Evolutionary conservation across 1,140 invertebrate genomes (phyloP), one percentile per base, ranked within the genome.

Genomic region (Drosophila persimilis): DNA sequence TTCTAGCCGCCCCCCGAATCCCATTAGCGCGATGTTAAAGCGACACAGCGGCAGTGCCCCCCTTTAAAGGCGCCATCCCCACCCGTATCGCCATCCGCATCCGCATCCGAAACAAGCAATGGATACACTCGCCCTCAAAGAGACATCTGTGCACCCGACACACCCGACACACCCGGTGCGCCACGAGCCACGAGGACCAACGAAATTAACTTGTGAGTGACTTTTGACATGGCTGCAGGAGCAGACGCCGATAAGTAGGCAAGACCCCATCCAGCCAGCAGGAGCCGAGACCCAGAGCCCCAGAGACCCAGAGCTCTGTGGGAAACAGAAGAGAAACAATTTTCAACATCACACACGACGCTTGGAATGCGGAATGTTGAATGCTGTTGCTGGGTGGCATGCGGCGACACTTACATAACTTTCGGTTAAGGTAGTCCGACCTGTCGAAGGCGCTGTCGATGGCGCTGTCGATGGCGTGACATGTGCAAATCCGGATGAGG

Each of bases 151-250:
- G 47, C 47, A 46, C 48, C 1, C 24, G 24, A 26, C 17, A 57
- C 15, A 15, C 15, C 15, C 15, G 15, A 15, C 15, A n/a, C 51
- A 69, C 51, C 65, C 56, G 59, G 69, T 53, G 62, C 57, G 61
- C 69, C 73, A 57, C 66, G 45, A 51, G 35, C 35, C 11, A 13
- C 35, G 11, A 39, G 11, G 35, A 44, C 46, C 54, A 61, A 51
- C 69, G 77, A 86, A 88, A 86, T 88, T 79, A 86, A 88, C 83
- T 78, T 86, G 83, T 66, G 60, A 77, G 70, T 75, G 73, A 81
- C 81, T 86, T 65, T 63, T 67, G 57, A 75, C 72, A 76, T 58
- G 63, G 31, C 56, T 46, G 62, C 57, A 51, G 56, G 31, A 53
- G 83, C 62, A 60, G 67, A 81, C 43, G 83, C 62, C 60, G 67